Conservation (phyloP, 2,797 vertebrate species). For the Lutjanus argentimaculatus region DNA sequence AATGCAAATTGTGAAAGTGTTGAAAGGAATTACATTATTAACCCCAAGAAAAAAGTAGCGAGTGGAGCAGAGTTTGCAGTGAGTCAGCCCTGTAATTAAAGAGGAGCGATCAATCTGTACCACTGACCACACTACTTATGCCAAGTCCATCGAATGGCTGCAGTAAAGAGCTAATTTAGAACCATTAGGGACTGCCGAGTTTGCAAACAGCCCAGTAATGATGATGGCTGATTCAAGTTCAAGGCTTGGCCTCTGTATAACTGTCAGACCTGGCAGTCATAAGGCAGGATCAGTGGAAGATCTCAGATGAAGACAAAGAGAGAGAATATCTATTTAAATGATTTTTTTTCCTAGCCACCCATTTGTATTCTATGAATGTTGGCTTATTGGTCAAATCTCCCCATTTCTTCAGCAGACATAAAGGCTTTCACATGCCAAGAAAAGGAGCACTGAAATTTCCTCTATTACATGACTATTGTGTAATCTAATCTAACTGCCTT, state of each 20-base stretch:
- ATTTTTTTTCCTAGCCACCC: conserved; percentile 27
- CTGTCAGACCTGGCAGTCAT: conserved; percentile 77
- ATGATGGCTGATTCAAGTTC: conserved; percentile 87
- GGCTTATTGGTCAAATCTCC: conserved; percentile 50
- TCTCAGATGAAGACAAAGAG: conserved; percentile 52
- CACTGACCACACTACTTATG: conserved; percentile 86
- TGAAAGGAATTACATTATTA: conserved; percentile 76
- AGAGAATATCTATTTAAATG: conserved; percentile 35
- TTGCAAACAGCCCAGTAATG: conserved; percentile 89
- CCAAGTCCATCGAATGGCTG: conserved; percentile 87
- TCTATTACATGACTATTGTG: conserved; percentile 24
- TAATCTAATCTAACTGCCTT: conserved; percentile 11
- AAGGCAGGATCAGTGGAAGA: conserved; percentile 53
- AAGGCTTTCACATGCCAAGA: conserved; percentile 25
- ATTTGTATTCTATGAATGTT: conserved; percentile 46
- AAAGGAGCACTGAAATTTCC: background rate
- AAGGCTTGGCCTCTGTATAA: conserved; percentile 80
- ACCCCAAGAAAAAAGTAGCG: conserved; percentile 46
- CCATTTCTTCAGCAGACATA: conserved; percentile 26
- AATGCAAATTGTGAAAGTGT: conserved; percentile 63
- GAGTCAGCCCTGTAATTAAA: conserved; percentile 88
- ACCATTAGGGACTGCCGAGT: conserved; percentile 89
- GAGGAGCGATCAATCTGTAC: conserved; percentile 86
- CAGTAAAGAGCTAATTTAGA: conserved; percentile 89
- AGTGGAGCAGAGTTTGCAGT: conserved; percentile 71